Percentiles rank a stretch among this genome's conserved stretches.
Evolutionary conservation across 2,888 invertebrate species (phyloP).

Genomic region (Plagiodera versicolora): DNA sequence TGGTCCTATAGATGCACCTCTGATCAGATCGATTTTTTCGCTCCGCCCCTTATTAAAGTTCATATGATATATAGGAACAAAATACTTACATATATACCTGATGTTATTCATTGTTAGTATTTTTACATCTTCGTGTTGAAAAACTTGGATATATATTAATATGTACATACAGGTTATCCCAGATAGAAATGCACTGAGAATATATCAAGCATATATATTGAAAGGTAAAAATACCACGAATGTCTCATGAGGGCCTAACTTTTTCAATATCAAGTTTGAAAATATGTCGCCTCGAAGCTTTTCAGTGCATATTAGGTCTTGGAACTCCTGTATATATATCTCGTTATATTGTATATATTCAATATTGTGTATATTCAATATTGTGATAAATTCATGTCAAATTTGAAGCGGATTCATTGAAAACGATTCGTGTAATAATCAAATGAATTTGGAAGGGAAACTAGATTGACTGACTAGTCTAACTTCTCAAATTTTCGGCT

Average conservation of each 20-base stretch:
- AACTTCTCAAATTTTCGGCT: too few species aligned
- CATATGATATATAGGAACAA: constrained; percentile 13
- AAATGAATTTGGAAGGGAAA: neutral
- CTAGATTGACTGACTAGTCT: neutral
- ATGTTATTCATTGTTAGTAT: constrained; percentile 28
- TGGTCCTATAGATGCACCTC: constrained; percentile 18
- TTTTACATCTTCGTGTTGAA: constrained; percentile 25
- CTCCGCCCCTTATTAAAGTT: neutral
- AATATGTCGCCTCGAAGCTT: too few species aligned
- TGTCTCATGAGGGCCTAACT: too few species aligned
- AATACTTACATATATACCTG: constrained; percentile 18
- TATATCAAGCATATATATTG: neutral
- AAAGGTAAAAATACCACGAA: too few species aligned
- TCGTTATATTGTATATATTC: too few species aligned
- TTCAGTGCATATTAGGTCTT: neutral
- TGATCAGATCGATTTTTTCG: constrained; percentile 2
- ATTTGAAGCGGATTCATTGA: neutral
- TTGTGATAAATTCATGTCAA: neutral
- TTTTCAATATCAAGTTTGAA: too few species aligned
- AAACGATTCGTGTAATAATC: neutral
- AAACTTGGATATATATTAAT: constrained; percentile 18
- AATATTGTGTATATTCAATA: neutral
- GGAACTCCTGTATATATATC: neutral
- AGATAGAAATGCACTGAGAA: neutral
- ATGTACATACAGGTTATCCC: neutral